phyloP scores from a whole-genome alignment of 2,888 invertebrate species.

The Pyralis farinalis region DNA sequence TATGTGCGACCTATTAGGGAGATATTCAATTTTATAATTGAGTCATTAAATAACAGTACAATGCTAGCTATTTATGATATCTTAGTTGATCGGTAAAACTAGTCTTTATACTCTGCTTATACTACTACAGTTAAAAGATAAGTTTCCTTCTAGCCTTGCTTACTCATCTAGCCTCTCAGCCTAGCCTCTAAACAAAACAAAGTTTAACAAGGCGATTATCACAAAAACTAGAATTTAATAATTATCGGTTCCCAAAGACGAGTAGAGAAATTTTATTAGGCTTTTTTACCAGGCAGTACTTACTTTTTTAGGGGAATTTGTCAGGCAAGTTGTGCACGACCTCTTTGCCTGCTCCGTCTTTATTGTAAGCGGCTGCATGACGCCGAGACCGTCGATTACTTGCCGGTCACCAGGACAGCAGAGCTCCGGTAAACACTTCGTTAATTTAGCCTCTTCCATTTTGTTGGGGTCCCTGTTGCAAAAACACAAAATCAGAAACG shows the following conservation, averaged over 20 bases:
- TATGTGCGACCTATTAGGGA: conserved; percentile 53
- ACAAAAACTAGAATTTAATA: no score
- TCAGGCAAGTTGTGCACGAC: conserved; percentile 70
- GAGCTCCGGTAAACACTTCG: conserved; percentile 65
- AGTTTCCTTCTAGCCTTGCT: no score
- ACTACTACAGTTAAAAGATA: no score
- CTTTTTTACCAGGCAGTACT: conserved; percentile 7
- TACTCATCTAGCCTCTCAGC: no score
- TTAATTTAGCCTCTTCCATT: conserved; percentile 68
- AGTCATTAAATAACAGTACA: not conserved
- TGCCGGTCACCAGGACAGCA: conserved; percentile 66
- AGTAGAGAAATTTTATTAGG: no score
- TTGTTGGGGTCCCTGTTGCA: conserved; percentile 55
- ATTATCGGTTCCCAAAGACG: no score
- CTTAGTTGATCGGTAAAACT: not conserved
- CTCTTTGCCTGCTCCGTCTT: conserved; percentile 75
- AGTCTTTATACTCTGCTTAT: no score
- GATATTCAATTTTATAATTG: conserved; percentile 1
- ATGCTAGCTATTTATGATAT: not conserved
- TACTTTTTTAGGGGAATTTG: conserved; percentile 73
- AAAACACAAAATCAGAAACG: no score
- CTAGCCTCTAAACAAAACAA: no score
- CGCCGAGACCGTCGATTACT: conserved; percentile 52
- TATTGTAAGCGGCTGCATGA: conserved; percentile 74
- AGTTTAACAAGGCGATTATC: no score